phyloP scores from a whole-genome alignment of 2,797 vertebrate genomes.

The Oreortyx pictus region DNA sequence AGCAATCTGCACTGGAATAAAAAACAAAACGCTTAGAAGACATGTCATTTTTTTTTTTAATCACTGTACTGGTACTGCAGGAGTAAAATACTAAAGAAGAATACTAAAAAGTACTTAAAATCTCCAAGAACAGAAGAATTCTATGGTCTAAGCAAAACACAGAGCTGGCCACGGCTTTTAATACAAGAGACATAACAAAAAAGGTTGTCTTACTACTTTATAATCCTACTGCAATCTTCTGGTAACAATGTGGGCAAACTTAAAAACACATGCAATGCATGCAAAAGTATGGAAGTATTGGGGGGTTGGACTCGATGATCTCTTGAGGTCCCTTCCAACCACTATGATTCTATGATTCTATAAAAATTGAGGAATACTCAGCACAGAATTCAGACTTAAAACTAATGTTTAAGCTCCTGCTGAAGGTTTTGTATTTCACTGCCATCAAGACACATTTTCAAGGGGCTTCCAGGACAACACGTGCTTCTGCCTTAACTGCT shows the following conservation, averaged over 20 bases:
- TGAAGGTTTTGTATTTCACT: not conserved
- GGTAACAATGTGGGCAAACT: not conserved
- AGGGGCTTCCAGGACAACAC: not conserved
- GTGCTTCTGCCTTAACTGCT: not conserved
- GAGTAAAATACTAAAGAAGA: not conserved
- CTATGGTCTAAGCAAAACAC: not conserved
- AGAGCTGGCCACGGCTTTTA: not conserved
- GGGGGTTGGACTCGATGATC: no score
- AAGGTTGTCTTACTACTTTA: not conserved
- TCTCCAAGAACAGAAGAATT: not conserved
- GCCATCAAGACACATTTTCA: not conserved
- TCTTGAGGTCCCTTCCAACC: no score
- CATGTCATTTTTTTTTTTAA: not conserved
- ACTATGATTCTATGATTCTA: no score
- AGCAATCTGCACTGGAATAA: not conserved
- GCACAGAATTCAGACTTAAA: not conserved
- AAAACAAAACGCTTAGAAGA: not conserved
- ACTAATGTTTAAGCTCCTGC: not conserved
- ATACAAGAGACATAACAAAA: not conserved
- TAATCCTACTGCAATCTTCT: not conserved
- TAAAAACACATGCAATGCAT: not conserved
- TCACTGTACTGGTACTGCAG: not conserved
- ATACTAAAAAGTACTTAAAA: accelerated
- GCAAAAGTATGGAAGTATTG: no score
- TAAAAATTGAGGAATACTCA: not conserved